Evolutionary conservation across 23 tunicate species (phyloP), one percentile per base, ranked within the genome.

Genomic region (Diplosoma virens): DNA sequence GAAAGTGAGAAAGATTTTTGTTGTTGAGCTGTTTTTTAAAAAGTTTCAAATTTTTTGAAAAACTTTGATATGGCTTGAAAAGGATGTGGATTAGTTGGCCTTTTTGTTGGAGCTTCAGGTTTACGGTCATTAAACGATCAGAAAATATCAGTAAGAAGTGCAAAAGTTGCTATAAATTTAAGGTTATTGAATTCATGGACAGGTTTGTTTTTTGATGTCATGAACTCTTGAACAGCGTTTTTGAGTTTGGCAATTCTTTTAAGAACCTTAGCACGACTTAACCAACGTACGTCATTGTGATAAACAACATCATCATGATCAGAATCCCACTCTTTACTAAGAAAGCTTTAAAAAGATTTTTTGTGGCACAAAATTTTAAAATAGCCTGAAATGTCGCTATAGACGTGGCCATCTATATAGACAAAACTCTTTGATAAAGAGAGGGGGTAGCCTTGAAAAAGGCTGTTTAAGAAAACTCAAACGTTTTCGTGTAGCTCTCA

Each of bases 1-100:
- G 25, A 56, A 56, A 56, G 22, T 41, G 50, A 41, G 50, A 41
- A 56, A 56, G 64, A 23, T 56, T 56, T 9, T 56, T 56, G 64
- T 56, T 6, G 64, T n/a, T 56, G 64, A 18, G 64, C 64, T 56
- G 50, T 14, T 7, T 41, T 56, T 56, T n/a, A 23, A 45, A 45
- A 45, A 45, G 52, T 45, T 45, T 11, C 52, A 45, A 45, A 11
- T 45, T 45, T 45, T 16, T 45, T 45, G 11, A 11, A 45, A 45
- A 45, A 9, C 16, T 45, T 45, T 45, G 52, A 9, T 9, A 11
- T 45, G 52, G 16, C 11, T n/a, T 45, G 52, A 11, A 45, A 45
- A 45, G 52, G 11, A 45, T 11, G 11, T 45, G 11, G 16, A 9
- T 16, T 45, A 16, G 11, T 45, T 45, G 11, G 11, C 14, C 16